Conservation (phyloP, 2,113 vertebrate genomes). For the Bathybates hornii region DNA sequence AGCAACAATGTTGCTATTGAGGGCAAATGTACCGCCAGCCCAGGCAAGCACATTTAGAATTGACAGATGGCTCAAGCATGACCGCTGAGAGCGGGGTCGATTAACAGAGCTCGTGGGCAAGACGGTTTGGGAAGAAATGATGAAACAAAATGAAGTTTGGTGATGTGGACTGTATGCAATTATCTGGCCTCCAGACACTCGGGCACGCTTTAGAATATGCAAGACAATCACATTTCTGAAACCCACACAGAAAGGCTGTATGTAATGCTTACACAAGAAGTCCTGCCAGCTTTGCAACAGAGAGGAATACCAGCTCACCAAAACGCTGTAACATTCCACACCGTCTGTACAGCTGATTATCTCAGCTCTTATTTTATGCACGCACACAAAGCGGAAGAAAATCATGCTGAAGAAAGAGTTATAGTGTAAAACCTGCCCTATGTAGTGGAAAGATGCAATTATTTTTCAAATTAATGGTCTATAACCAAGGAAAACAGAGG, state of each 20-base stretch:
- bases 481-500: neutral
- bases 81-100: constrained; percentile 28
- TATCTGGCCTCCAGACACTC: constrained; percentile 14
- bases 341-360: neutral
- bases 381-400: neutral
- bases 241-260: neutral
- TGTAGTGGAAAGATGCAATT: neutral
- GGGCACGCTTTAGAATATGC: constrained; percentile 13
- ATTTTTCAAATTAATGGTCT: neutral
- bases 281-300: neutral
- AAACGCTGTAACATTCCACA: rapidly evolving
- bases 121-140: constrained; percentile 16
- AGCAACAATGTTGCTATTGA: neutral
- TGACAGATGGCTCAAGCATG: constrained; percentile 47
- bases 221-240: constrained; percentile 36
- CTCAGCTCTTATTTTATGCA: neutral
- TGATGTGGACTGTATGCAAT: constrained; percentile 14
- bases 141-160: constrained; percentile 43
- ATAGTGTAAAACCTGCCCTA: neutral
- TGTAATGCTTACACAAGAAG: neutral
- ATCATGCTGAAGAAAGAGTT: neutral
- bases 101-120: constrained; percentile 27
- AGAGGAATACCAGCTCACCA: neutral
- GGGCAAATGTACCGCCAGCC: neutral
- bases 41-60: constrained; percentile 11